Evolutionary conservation across 1,140 invertebrate genomes (phyloP).

Genomic region (Drosophila ambigua): DNA sequence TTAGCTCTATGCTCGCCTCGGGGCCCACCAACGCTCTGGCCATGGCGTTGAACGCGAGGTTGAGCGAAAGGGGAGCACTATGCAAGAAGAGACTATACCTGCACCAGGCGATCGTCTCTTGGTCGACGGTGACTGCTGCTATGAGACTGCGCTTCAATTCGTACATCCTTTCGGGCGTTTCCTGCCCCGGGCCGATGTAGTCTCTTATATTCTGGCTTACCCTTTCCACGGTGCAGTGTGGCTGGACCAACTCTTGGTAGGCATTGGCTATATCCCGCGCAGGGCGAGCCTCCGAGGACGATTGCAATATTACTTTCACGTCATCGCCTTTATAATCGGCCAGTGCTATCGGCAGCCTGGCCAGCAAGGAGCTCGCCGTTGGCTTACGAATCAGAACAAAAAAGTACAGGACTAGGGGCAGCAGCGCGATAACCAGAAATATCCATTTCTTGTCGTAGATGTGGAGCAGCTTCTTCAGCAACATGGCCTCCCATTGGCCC

Average conservation of each 20-base stretch:
- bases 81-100: conserved; percentile 84
- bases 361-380: background rate
- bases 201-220: no score
- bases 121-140: no score
- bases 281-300: no score
- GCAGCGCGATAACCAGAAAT: background rate
- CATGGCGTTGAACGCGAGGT: conserved; percentile 86
- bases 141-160: no score
- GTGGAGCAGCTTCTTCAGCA: conserved; percentile 5
- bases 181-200: no score
- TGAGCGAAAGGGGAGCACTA: conserved; percentile 86
- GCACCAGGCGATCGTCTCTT: no score
- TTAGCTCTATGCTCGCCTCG: conserved; percentile 6
- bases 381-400: background rate
- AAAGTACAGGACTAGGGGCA: background rate
- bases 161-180: no score
- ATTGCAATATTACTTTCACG: no score
- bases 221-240: no score
- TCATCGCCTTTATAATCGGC: no score
- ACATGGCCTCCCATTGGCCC: conserved; percentile 22
- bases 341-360: background rate
- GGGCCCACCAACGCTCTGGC: background rate
- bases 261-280: no score
- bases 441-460: conserved; percentile 2
- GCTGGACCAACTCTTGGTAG: no score